Evolutionary conservation across 2,113 vertebrate species (phyloP).

Genomic region (Blennius ocellaris): DNA sequence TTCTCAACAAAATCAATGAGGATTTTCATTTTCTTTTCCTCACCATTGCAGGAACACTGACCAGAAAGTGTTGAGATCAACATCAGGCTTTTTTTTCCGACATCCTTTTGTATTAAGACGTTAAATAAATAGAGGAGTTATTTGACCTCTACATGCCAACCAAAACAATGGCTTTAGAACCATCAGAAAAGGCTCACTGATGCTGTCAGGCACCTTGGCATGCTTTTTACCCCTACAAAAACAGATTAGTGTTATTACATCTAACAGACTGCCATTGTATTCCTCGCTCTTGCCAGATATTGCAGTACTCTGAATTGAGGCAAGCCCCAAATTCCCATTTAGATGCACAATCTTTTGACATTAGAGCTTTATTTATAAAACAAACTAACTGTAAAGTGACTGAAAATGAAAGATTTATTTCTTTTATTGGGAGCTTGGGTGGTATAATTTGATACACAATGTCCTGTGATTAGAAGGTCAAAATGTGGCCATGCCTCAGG

Average conservation of each 20-base stretch:
- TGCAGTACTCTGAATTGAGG: constrained; percentile 5
- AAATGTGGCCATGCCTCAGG: not conserved
- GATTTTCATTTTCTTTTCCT: constrained; percentile 35
- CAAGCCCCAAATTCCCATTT: constrained; percentile 5
- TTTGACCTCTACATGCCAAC: constrained; percentile 42
- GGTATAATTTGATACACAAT: not conserved
- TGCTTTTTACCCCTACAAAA: constrained; percentile 38
- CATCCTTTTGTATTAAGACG: constrained; percentile 24
- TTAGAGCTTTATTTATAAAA: not conserved
- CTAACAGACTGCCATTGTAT: constrained; percentile 36
- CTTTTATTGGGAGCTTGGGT: not conserved
- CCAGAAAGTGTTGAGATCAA: constrained; percentile 15
- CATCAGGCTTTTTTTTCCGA: constrained; percentile 20
- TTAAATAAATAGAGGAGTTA: constrained; percentile 24
- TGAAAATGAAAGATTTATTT: not conserved
- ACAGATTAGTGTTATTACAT: constrained; percentile 42
- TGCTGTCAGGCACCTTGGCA: constrained; percentile 34
- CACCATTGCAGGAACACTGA: constrained; percentile 32
- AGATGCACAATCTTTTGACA: not conserved
- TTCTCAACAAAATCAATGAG: constrained; percentile 36
- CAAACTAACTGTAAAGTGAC: not conserved
- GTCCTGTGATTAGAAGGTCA: not conserved
- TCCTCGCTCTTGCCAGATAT: constrained; percentile 10
- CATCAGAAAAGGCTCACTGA: constrained; percentile 20
- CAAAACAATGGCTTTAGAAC: constrained; percentile 47